phyloP scores from a whole-genome alignment of 2,113 vertebrate genomes.

The Romanogobio albipinnatus region DNA sequence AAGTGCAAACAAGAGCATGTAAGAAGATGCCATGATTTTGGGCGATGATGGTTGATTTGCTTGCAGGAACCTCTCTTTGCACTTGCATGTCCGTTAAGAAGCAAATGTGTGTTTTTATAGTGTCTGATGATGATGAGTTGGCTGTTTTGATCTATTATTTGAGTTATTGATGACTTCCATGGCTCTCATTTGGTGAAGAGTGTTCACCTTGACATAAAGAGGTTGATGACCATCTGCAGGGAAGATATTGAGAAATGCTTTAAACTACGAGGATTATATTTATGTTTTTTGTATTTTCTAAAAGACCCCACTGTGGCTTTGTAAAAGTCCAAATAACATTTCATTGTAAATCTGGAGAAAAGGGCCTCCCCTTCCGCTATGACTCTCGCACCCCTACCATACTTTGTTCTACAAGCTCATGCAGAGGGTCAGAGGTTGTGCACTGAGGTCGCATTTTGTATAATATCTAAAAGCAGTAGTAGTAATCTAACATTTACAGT shows the following conservation, averaged over 20 bases:
- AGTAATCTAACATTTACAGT: conserved; percentile 18
- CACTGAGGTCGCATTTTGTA: not conserved
- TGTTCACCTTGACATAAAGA: not conserved
- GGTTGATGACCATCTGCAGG: not conserved
- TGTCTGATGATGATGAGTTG: not conserved
- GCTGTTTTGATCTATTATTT: not conserved
- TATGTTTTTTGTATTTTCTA: not conserved
- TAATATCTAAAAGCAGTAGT: not conserved
- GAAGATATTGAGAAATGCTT: conserved; percentile 27
- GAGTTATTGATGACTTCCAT: not conserved
- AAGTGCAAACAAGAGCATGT: conserved; percentile 75
- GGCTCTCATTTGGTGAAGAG: not conserved
- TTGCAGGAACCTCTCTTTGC: conserved; percentile 47
- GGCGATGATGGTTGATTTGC: conserved; percentile 35
- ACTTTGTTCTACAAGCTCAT: not conserved
- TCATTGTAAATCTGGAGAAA: conserved; percentile 38
- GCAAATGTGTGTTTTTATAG: conserved; percentile 64
- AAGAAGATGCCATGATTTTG: conserved; percentile 75
- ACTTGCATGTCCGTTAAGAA: not conserved
- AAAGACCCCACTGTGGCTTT: not conserved
- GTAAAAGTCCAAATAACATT: conserved; percentile 51
- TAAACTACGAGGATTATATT: conserved; percentile 32
- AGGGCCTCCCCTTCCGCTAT: conserved; percentile 6
- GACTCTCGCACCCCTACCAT: conserved; percentile 33
- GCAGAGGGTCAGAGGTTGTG: conserved; percentile 49